Evolutionary conservation across 2,888 invertebrate genomes (phyloP).

Genomic region (Drosophila algonquin): DNA sequence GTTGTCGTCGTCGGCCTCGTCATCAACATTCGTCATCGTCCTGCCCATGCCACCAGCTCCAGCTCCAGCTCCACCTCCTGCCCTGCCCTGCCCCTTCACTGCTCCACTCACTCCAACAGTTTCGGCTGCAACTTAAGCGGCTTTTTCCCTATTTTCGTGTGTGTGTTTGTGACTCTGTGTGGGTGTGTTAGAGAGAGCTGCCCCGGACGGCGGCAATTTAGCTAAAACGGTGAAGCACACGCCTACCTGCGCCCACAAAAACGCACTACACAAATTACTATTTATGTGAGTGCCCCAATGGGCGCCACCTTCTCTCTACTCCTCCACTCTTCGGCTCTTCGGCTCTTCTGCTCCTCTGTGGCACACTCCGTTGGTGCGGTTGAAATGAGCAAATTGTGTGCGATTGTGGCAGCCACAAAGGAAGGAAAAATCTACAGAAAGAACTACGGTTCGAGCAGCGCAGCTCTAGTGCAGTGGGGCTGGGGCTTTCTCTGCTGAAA

Average conservation of each 20-base stretch:
- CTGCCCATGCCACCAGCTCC: constrained; percentile 5
- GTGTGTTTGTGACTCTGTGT: constrained; percentile 34
- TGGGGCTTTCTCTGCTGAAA: constrained; percentile 50
- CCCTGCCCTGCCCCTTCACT: not conserved
- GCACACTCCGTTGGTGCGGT: constrained; percentile 52
- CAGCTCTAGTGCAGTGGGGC: constrained; percentile 43
- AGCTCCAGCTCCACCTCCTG: not conserved
- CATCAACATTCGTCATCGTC: constrained; percentile 28
- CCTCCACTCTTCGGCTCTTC: not conserved
- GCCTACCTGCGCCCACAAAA: constrained; percentile 72
- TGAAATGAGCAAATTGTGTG: constrained; percentile 79
- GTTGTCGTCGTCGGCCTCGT: constrained; percentile 12
- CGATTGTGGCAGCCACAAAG: constrained; percentile 65
- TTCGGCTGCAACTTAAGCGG: constrained; percentile 72
- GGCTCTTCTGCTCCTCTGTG: not conserved
- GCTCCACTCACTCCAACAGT: constrained; percentile 6
- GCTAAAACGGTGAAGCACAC: constrained; percentile 73
- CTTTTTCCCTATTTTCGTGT: constrained; percentile 53
- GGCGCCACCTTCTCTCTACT: constrained; percentile 4
- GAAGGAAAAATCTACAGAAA: constrained; percentile 19
- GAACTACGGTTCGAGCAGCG: constrained; percentile 28
- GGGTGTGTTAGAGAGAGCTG: constrained; percentile 46
- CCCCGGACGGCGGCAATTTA: constrained; percentile 73
- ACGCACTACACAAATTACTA: constrained; percentile 78
- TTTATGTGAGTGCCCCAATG: constrained; percentile 70